Evolutionary conservation across 2,888 invertebrate genomes (phyloP).

Genomic region (Cerastis rubricosa): DNA sequence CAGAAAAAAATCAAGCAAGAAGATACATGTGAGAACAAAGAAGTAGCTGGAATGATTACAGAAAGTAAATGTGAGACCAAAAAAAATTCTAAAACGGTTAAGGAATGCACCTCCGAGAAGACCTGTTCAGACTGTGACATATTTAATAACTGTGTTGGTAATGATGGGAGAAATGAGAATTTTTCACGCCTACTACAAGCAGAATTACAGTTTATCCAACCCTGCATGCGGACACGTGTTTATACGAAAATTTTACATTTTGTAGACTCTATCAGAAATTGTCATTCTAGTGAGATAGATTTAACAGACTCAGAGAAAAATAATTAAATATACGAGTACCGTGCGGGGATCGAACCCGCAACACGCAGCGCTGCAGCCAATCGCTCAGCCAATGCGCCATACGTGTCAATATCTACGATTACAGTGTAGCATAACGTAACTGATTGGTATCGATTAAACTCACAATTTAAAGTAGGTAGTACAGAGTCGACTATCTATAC

Average conservation of each 20-base stretch:
- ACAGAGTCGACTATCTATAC: not conserved
- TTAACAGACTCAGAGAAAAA: too few species aligned
- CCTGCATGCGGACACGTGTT: not conserved
- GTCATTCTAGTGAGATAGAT: too few species aligned
- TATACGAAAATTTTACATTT: not conserved
- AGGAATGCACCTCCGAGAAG: not conserved
- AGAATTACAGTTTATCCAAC: constrained; percentile 9
- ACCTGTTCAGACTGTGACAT: not conserved
- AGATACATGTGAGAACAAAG: not conserved
- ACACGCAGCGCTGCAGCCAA: too few species aligned
- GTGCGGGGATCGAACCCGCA: too few species aligned
- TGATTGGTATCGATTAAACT: too few species aligned
- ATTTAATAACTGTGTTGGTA: constrained; percentile 3
- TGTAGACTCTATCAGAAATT: not conserved
- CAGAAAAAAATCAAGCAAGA: not conserved
- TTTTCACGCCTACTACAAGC: not conserved
- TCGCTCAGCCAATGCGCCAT: too few species aligned
- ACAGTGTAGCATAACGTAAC: too few species aligned
- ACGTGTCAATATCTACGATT: too few species aligned
- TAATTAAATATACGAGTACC: too few species aligned
- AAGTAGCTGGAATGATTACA: not conserved
- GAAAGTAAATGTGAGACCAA: not conserved
- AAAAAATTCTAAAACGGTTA: not conserved
- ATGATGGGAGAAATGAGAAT: not conserved
- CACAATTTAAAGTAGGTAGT: too few species aligned